Base-by-base conservation (phyloP, 2,113 vertebrate genomes). In the Nymphicus hollandicus region DNA sequence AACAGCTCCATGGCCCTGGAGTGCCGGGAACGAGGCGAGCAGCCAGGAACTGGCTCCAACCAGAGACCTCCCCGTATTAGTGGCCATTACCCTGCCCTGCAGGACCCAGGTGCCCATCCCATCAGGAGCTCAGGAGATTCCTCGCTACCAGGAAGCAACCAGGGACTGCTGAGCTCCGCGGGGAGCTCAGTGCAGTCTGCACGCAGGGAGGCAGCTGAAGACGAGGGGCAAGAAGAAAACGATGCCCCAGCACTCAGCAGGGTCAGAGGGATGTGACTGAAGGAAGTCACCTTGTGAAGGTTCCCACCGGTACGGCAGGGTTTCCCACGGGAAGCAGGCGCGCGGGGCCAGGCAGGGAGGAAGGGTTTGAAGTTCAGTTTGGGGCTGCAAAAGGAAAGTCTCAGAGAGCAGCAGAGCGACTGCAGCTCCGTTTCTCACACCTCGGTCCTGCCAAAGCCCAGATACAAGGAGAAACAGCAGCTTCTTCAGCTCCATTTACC, bases 1-100 rank as follows among this genome's bases (percentile, higher is more conserved):
- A 24, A 4, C 17, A 4, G 65, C 77, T 10, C 24, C 0, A 23
- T 3, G 29, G 11, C 53, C 71, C 55, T 13, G 4, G 5, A 22
- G 33, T 43, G 47, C 46, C 1, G 0, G 47, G 33, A n/a, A 20
- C 0, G 0, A 25, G 43, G 6, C 0, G 24, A 58, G 19, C 47
- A 46, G 47, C 49, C 24, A 28, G 87, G 80, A 84, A 4, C 31
- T 19, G 13, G 77, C 80, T 81, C 91, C 1, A 0, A 35, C 58
- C 44, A 68, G 68, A 76, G 92, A 55, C 23, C 73, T 73, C 78
- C 82, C 78, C 87, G 69, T 16, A 49, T 76, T n/a, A 22, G 13
- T 16, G 4, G 61, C 87, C 82, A 19, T 83, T 76, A 93, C 82
- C 6, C 43, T 64, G 43, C 53, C 49, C 49, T n/a, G 91, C 82